Conservation (phyloP, 2,888 invertebrate species). For the Bellardia pandia region DNA sequence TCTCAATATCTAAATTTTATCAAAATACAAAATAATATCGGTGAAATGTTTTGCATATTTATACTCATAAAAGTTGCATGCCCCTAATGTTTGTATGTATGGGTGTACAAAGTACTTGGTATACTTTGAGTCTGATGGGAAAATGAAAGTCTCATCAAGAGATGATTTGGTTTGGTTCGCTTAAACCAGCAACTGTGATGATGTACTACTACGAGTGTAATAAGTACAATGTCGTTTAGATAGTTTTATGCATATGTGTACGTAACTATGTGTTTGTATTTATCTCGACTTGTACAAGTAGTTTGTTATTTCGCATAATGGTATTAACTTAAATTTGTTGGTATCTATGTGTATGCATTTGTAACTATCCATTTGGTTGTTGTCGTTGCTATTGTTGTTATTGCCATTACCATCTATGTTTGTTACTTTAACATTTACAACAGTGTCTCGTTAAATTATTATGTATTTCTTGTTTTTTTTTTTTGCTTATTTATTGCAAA, state of each 20-base stretch:
- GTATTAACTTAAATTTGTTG: constrained; percentile 48
- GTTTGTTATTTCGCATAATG: constrained; percentile 66
- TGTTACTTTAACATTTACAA: constrained; percentile 48
- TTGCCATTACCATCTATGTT: constrained; percentile 5
- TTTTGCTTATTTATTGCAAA: constrained; percentile 1
- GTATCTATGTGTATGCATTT: background rate
- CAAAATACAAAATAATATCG: no score
- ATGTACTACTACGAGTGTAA: constrained; percentile 55
- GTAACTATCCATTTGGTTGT: constrained; percentile 35
- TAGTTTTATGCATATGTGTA: constrained; percentile 21
- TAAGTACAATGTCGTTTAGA: constrained; percentile 65
- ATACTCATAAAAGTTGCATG: no score
- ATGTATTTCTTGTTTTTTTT: constrained; percentile 29
- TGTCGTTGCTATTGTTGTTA: background rate
- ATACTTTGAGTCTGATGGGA: constrained; percentile 71
- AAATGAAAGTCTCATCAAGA: constrained; percentile 73
- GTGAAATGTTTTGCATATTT: no score
- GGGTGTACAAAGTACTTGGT: background rate
- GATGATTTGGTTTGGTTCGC: constrained; percentile 70
- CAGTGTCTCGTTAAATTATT: constrained; percentile 21
- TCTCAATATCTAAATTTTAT: no score
- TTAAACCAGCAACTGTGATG: constrained; percentile 61
- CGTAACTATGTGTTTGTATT: constrained; percentile 19
- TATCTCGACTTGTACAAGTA: constrained; percentile 13
- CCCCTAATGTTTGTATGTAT: no score